These are phyloP conservation scores for Coenobita brevimanus DNA, from an alignment of 1,140 invertebrate genomes.

Conservation along the genomic window DNA sequence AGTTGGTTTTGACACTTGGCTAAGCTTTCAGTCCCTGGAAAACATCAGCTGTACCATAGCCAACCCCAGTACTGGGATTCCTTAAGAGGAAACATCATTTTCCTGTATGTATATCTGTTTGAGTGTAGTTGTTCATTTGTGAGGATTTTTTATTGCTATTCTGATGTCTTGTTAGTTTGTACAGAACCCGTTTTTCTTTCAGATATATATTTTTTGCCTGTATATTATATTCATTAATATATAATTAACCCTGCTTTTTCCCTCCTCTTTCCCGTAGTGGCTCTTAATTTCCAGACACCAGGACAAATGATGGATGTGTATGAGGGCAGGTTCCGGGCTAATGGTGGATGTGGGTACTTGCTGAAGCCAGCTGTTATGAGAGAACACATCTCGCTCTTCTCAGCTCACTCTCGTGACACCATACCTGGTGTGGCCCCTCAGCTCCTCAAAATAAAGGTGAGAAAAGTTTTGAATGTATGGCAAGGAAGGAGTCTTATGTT, in stretches of 20 bases:
- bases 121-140: no score
- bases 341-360: conserved; percentile 80
- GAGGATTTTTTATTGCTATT: no score
- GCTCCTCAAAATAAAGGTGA: conserved; percentile 77
- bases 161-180: background rate
- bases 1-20: no score
- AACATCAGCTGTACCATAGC: no score
- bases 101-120: no score
- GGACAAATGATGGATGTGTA: conserved; percentile 78
- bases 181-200: background rate
- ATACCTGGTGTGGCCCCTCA: conserved; percentile 78
- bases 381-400: conserved; percentile 75
- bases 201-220: background rate
- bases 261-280: conserved; percentile 72
- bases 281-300: conserved; percentile 77
- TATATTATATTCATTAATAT: no score
- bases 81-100: no score
- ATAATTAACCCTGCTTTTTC: no score
- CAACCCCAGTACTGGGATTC: no score
- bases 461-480: no score
- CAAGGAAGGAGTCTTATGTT: no score
- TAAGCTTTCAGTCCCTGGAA: no score
- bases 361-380: conserved; percentile 78
- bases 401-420: conserved; percentile 74
- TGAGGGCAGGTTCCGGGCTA: conserved; percentile 78